Base-by-base conservation (phyloP, 2,888 invertebrate species). In the Acrobasis suavella region DNA sequence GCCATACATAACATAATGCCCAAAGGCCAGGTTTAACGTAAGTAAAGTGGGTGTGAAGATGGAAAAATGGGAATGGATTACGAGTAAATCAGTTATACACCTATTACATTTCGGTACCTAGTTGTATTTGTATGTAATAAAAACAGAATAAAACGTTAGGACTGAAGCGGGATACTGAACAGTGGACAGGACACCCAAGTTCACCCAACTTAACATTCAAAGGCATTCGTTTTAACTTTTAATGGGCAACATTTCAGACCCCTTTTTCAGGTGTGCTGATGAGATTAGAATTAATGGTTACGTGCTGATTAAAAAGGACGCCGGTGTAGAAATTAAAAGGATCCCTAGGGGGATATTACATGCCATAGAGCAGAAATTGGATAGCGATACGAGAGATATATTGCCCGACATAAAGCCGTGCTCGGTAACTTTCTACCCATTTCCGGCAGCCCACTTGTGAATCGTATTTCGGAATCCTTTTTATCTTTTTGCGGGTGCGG, bases 361-460 rank as follows among this genome's bases (percentile, higher is more conserved):
- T 83, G 86, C 87, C 89, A 89, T 88, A 89, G 86, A 87, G 85
- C 86, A 88, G 89, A 88, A 90, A 90, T 89, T 88, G 89, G 88
- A 89, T 89, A 86, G 86, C 87, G 89, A 88, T 89, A 89, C 83
- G 87, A 82, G 82, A 89, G 86, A 91, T 89, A 89, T 91, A 91
- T 90, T 88, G 82, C 82, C 80, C 82, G 85, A 85, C 86, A 89
- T 89, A 91, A 91, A 87, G 87, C 86, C 86, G 82, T 81, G 82
- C 83, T 85, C 85, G 82, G 86, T 86, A 88, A 87, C 89, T 86
- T 89, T 87, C 87, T 86, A 85, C 86, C 89, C 86, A 88, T 91
- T 91, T 88, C 89, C 87, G 85, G 83, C 86, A 88, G 88, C 79
- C 90, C 89, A 91, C 90, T 91, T 88, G 86, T 88, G 89, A 90